These are phyloP conservation scores for Temnothorax nylanderi DNA, from an alignment of 1,140 invertebrate genomes.

Conservation along the genomic window DNA sequence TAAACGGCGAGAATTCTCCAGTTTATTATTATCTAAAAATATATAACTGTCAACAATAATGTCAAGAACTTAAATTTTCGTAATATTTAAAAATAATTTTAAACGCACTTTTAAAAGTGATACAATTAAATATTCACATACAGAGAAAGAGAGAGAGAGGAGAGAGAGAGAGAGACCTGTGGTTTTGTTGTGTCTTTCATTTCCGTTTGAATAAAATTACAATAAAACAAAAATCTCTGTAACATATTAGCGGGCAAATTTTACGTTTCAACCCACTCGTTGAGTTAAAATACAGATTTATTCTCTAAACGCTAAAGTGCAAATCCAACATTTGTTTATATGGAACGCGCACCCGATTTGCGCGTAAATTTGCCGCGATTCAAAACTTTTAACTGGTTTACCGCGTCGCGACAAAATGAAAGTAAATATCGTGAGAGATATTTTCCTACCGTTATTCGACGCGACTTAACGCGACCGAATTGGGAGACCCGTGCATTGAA, in stretches of 20 bases:
- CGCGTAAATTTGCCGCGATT: conserved; percentile 53
- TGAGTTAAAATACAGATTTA: conserved; percentile 45
- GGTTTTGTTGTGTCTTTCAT: neutral
- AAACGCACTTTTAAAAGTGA: neutral
- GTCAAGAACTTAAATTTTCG: neutral
- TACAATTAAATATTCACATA: neutral
- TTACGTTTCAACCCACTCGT: neutral
- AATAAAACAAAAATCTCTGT: neutral
- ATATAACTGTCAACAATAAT: conserved; percentile 12
- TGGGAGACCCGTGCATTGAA: conserved; percentile 24
- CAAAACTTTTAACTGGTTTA: conserved; percentile 56
- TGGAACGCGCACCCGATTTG: conserved; percentile 30
- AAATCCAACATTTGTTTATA: conserved; percentile 49
- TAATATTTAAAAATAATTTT: neutral
- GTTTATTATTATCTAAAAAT: neutral
- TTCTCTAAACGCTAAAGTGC: conserved; percentile 24
- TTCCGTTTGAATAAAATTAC: neutral
- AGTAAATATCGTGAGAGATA: conserved; percentile 59
- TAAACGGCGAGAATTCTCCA: neutral
- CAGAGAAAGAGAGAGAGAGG: neutral
- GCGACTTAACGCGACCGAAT: conserved; percentile 46
- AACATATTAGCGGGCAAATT: conserved; percentile 27
- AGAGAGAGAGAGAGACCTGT: neutral
- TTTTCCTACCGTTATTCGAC: conserved; percentile 56
- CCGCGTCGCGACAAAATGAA: conserved; percentile 48